Base-by-base conservation (phyloP, 2,113 vertebrate genomes). In the Columba livia region DNA sequence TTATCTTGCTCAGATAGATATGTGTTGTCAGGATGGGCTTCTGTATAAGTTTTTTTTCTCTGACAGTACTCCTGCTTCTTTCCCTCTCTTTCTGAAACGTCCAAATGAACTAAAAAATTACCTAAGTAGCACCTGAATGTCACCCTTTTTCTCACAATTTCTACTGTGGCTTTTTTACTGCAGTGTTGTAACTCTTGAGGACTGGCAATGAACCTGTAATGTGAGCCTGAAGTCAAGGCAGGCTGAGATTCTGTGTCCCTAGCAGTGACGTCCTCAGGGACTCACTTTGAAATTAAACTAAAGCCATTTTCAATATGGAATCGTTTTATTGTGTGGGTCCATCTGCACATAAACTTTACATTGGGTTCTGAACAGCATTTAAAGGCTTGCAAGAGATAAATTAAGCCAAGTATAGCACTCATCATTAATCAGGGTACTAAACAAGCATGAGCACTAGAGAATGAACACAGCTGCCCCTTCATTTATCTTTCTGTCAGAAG, bases 401-500 rank as follows among this genome's bases (percentile, higher is more conserved):
- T 95, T 95, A 90, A 87, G 58, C 79, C 36, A 86, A 95, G 93
- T 62, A 96, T 91, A 94, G 89, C 90, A 84, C 69, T 93, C 87
- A 32, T 69, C 97, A 93, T 97, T 94, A 96, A 96, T 97, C 96
- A 97, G 75, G 42, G 14, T 36, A 66, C 87, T 89, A 93, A 97
- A 94, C 82, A 91, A 81, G 92, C 87, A 48, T 89, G 91, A 89
- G 75, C 53, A 0, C 71, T 80, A 66, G 89, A 97, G 91, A 96
- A 97, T 93, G 95, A 93, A 67, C 96, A 64, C 96, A 97, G 96
- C 96, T 97, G 97, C 89, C 70, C 28, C 86, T 86, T 90, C 95
- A 97, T 97, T 94, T 88, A 86, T 97, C 94, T 97, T 94, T 79
- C 85, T 95, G 94, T 97, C 96, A 97, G 80, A 93, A 93, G 44